Evolutionary conservation across 2,113 vertebrate genomes (phyloP).

Genomic region (Setophaga petechia): DNA sequence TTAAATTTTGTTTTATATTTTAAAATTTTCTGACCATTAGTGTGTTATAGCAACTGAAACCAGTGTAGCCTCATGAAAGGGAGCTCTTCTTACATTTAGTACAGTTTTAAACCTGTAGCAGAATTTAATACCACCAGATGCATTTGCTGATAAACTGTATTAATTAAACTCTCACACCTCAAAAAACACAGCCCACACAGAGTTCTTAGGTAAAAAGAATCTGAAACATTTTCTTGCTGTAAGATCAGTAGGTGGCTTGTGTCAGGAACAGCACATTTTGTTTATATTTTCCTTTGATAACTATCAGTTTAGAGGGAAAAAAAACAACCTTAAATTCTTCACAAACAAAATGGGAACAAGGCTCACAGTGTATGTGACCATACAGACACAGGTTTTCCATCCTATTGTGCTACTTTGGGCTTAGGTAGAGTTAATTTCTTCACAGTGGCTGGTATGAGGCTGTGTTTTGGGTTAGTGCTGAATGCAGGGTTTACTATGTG

Average conservation of each 20-base stretch:
- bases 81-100: background rate
- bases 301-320: rapidly evolving
- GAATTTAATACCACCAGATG: background rate
- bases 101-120: background rate
- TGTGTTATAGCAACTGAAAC: background rate
- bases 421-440: background rate
- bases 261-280: background rate
- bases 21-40: background rate
- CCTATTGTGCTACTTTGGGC: background rate
- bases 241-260: background rate
- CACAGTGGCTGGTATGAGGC: background rate
- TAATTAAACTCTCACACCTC: background rate
- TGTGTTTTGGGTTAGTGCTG: background rate
- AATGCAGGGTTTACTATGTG: background rate
- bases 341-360: background rate
- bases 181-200: background rate
- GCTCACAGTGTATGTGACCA: background rate
- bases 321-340: background rate
- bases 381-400: background rate
- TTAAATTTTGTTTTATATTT: background rate
- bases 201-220: background rate
- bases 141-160: background rate
- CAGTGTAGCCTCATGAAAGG: background rate
- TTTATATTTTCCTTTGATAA: background rate
- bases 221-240: background rate